Conservation (phyloP, 2,888 invertebrate species). For the Aquatica leii region DNA sequence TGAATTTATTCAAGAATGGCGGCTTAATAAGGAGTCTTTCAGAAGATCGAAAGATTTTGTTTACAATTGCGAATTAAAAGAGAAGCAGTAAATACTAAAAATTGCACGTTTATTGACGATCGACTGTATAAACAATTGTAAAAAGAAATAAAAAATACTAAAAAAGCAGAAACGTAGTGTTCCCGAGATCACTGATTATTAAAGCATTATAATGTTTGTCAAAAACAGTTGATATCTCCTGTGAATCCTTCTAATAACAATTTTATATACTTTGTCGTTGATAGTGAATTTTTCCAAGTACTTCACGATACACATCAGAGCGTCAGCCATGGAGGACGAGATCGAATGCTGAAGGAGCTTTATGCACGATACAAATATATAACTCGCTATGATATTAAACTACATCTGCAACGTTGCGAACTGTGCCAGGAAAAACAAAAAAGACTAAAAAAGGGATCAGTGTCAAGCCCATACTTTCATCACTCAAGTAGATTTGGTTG, state of each 20-base stretch:
- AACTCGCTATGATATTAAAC: no score
- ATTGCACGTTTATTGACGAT: no score
- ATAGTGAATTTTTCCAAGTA: neutral
- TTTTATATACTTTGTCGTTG: neutral
- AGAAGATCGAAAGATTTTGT: no score
- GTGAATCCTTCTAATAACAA: no score
- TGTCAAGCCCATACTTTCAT: conserved; percentile 40
- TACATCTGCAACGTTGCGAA: conserved; percentile 21
- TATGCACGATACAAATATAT: no score
- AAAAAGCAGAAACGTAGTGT: neutral
- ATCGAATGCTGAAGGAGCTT: no score
- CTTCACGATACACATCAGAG: neutral
- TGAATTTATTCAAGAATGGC: no score
- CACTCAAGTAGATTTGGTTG: neutral
- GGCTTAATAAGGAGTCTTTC: neutral
- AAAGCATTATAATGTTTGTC: no score
- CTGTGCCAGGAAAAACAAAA: conserved; percentile 40
- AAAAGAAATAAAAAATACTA: neutral
- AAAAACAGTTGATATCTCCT: no score
- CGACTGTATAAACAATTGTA: no score
- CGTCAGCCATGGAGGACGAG: no score
- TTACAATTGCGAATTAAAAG: conserved; percentile 2
- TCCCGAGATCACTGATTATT: neutral
- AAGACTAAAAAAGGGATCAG: conserved; percentile 43
- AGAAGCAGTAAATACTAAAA: no score